Evolutionary conservation across 1,140 invertebrate species (phyloP), one percentile per base, ranked within the genome.

Genomic region (Macrobrachium nipponense): DNA sequence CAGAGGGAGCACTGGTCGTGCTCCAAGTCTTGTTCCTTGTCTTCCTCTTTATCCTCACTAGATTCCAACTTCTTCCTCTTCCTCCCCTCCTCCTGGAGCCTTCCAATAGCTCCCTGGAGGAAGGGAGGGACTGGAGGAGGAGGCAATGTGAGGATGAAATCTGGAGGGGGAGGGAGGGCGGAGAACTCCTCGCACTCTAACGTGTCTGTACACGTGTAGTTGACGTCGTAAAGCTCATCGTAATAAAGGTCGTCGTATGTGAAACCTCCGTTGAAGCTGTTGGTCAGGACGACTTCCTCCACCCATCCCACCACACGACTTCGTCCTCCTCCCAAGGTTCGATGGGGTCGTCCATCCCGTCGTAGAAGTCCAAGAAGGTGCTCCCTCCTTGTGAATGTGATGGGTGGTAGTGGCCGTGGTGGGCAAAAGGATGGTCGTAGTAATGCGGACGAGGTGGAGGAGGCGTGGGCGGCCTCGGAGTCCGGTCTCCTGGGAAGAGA

Each of bases 221-320:
- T 86, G 61, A 77, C 76, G 17, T 83, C 81, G 62, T 83, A 83
- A 4, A 86, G 83, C 64, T 86, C 83, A 58, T 86, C 76, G 18
- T 82, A 68, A 23, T 86, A 72, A 64, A 61, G 60, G 7, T 80
- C 62, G 58, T 80, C 76, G 77, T 86, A 68, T 23, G 44, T 60
- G n/a, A 36, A 70, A 15, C 83, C 83, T 12, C 80, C 83, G 60
- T 27, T 72, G 77, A 80, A 86, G 83, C 51, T 73, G 68, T 86
- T 86, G 11, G 83, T 80, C n/a, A 86, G 77, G 51, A 86, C 58
- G 68, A 86, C 83, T 60, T 86, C 83, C 77, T 86, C 83, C 58
- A 86, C 83, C 23, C 83, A 11, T 86, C 83, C 83, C 83, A 86
- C 83, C 83, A 86, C 83, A 86, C 76, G 64, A 59, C 77, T 86